A percentile compares a stretch with the other conserved stretches of the same genome.
Evolutionary conservation across 2,888 invertebrate species (phyloP).

Genomic region (Caenorhabditis sp.): DNA sequence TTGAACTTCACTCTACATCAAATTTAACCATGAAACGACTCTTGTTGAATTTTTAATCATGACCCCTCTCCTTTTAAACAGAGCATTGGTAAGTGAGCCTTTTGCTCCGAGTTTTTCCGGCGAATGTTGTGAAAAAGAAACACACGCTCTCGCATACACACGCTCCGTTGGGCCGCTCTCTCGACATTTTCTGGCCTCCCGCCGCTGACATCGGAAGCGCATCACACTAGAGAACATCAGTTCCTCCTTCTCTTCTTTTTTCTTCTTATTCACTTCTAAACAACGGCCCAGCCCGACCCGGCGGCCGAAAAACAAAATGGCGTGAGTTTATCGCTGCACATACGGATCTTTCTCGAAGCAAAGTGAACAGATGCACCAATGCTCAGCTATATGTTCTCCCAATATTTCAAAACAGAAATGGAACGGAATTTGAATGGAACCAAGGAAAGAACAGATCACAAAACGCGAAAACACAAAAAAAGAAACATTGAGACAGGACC

Average conservation of each 20-base stretch:
- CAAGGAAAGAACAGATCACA: not conserved
- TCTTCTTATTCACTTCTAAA: slow-evolving; percentile 25
- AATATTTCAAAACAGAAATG: not conserved
- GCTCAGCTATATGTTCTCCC: not conserved
- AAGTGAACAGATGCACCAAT: slow-evolving; percentile 19
- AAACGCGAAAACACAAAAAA: not conserved
- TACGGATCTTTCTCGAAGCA: slow-evolving; percentile 13
- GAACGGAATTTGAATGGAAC: too few relatives aligned
- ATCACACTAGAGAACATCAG: slow-evolving; percentile 55
- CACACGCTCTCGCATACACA: slow-evolving; percentile 10
- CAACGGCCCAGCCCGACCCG: slow-evolving; percentile 18
- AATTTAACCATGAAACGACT: not conserved
- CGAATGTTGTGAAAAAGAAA: slow-evolving; percentile 12
- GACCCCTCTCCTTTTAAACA: slow-evolving; percentile 10
- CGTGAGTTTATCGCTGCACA: slow-evolving; percentile 54
- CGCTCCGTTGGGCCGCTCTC: not conserved
- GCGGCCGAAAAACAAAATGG: slow-evolving; percentile 24
- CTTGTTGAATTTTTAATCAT: not conserved
- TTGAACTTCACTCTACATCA: not conserved
- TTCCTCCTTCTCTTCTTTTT: slow-evolving; percentile 34
- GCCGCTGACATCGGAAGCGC: slow-evolving; percentile 30
- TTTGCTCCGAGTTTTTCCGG: not conserved
- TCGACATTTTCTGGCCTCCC: slow-evolving; percentile 10
- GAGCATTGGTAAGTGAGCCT: not conserved
- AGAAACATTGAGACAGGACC: not conserved